These are phyloP conservation scores for Caracal caracal DNA, from an alignment of 2,113 vertebrate species.

Conservation along the genomic window DNA sequence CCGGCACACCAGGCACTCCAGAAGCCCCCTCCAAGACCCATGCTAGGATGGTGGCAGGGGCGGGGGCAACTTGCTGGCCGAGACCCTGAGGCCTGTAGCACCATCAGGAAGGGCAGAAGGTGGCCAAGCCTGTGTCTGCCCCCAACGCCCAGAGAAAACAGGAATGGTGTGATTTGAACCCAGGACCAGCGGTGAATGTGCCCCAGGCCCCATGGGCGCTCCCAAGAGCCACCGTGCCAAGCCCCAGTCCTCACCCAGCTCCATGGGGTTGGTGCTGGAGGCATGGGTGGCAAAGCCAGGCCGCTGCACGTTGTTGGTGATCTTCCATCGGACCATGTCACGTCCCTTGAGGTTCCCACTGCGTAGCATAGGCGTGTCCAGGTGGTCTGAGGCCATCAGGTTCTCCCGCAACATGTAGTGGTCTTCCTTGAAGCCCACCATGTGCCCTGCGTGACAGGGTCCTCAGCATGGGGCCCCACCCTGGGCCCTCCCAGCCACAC, in stretches of 20 bases:
- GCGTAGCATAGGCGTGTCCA: conserved; percentile 95
- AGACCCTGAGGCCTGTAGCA: not conserved
- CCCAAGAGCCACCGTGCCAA: fast-evolving
- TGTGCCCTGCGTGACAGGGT: conserved; percentile 88
- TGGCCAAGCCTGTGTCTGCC: not conserved
- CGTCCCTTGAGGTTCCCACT: conserved; percentile 92
- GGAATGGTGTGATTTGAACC: fast-evolving
- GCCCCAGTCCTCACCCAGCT: conserved; percentile 79
- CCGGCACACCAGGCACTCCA: fast-evolving
- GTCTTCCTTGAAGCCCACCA: conserved; percentile 96
- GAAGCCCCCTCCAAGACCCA: not conserved
- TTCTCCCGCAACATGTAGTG: conserved; percentile 95
- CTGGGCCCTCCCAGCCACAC: not conserved
- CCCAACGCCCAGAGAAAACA: not conserved
- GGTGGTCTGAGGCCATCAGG: conserved; percentile 92
- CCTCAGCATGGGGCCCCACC: not conserved
- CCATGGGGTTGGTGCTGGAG: conserved; percentile 87
- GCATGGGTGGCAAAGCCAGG: conserved; percentile 81
- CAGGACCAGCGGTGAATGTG: fast-evolving
- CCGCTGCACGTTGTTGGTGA: conserved; percentile 95
- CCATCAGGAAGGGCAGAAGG: not conserved
- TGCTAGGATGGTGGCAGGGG: not conserved
- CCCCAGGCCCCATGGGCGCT: fast-evolving
- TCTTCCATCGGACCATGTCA: conserved; percentile 94
- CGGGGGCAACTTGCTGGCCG: too few relatives aligned